Evolutionary conservation across 2,797 vertebrate genomes (phyloP).

Genomic region (Dermochelys coriacea): DNA sequence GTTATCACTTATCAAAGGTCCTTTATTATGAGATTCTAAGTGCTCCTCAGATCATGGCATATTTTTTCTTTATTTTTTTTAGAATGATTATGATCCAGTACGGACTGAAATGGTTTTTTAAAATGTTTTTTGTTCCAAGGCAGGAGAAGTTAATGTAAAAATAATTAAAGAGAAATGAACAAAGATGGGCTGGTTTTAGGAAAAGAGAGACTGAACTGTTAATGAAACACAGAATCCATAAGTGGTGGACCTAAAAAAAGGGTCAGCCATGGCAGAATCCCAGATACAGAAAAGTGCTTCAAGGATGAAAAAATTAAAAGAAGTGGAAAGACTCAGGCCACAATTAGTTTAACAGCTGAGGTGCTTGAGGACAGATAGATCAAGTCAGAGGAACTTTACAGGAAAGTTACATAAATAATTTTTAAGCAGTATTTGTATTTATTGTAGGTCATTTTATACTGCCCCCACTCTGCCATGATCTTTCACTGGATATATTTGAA

Average conservation of each 20-base stretch:
- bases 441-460: constrained; percentile 27
- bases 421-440: constrained; percentile 24
- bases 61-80: constrained; percentile 1
- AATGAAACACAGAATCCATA: neutral
- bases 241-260: constrained; percentile 27
- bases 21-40: neutral
- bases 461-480: neutral
- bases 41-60: fast-evolving
- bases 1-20: neutral
- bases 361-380: neutral
- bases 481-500: neutral
- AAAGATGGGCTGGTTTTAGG: neutral
- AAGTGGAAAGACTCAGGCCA: constrained; percentile 13
- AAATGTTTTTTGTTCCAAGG: neutral
- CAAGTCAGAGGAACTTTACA: constrained; percentile 8
- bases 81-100: neutral
- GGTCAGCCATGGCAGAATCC: constrained; percentile 8
- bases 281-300: constrained; percentile 34
- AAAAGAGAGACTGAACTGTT: neutral
- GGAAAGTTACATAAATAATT: neutral
- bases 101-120: neutral
- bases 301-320: constrained; percentile 26
- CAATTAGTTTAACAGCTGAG: constrained; percentile 14
- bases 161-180: neutral
- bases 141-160: constrained; percentile 22